Percentiles rank a stretch among this genome's conserved stretches.
Evolutionary conservation across 2,113 vertebrate species (phyloP).

Genomic region (Syrmaticus mikado): DNA sequence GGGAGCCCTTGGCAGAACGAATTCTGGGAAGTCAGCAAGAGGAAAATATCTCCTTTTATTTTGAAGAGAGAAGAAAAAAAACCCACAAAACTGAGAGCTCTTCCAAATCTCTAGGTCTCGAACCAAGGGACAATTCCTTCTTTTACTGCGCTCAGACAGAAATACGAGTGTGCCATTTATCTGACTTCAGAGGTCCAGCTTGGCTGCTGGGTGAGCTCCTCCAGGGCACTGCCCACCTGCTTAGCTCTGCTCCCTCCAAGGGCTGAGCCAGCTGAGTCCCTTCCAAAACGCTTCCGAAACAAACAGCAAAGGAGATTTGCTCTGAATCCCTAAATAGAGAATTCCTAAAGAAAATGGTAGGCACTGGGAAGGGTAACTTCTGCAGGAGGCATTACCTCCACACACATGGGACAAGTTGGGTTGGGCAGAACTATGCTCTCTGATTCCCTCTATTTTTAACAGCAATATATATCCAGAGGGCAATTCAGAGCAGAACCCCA

Average conservation of each 20-base stretch:
- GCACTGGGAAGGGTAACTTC: not conserved
- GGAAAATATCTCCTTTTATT: not conserved
- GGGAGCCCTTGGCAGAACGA: not conserved
- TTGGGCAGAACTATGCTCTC: not conserved
- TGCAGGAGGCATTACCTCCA: not conserved
- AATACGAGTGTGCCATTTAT: not conserved
- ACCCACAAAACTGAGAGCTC: not conserved
- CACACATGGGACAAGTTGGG: not conserved
- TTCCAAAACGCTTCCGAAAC: fast-evolving
- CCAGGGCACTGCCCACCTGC: not conserved
- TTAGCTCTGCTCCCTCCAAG: not conserved
- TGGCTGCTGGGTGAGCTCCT: not conserved
- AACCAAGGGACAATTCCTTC: fast-evolving
- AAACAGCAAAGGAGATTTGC: fast-evolving
- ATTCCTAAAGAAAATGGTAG: not conserved
- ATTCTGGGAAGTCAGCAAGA: not conserved
- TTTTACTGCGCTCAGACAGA: not conserved
- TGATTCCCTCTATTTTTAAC: fast-evolving
- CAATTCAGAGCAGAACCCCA: not conserved
- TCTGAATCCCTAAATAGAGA: fast-evolving
- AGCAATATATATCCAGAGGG: not conserved
- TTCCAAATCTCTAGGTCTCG: fast-evolving
- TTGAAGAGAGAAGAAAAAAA: not conserved
- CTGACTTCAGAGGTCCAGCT: not conserved
- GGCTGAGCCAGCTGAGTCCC: not conserved